A percentile compares a stretch with the other conserved stretches of the same genome.
Conservation (phyloP, 37 sponge, comb jelly and placozoan genomes). For the Beroe forskalii region DNA sequence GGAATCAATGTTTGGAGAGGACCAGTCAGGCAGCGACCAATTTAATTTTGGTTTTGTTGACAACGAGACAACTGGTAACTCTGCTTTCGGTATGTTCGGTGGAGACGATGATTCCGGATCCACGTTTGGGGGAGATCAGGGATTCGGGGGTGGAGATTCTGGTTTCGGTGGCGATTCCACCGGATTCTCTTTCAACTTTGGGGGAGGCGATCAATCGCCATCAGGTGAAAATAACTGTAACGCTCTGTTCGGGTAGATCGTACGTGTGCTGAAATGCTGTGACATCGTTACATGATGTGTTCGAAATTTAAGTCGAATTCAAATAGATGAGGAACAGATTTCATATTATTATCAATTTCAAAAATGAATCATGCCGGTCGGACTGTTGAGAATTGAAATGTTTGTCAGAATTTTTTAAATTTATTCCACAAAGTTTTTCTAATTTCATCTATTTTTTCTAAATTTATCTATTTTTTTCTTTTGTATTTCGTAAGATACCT, state of each 20-base stretch:
- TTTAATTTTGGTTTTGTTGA: slow-evolving; percentile 49
- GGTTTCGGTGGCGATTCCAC: slow-evolving; percentile 27
- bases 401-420: no score
- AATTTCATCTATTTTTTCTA: no score
- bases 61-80: background rate
- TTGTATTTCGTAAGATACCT: no score
- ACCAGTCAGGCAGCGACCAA: background rate
- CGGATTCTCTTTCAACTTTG: slow-evolving; percentile 37
- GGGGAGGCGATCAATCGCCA: background rate
- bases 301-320: no score
- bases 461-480: no score
- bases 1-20: background rate
- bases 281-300: no score
- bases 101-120: background rate
- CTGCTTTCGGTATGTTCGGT: slow-evolving; percentile 61
- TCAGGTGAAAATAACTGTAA: slow-evolving; percentile 35
- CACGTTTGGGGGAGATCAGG: slow-evolving; percentile 3
- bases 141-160: slow-evolving; percentile 29
- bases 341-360: no score
- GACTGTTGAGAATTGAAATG: no score
- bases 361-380: no score
- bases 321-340: no score
- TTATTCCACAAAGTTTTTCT: no score
- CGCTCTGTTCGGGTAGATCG: slow-evolving; percentile 60
- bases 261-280: no score